Evolutionary conservation across 2,888 invertebrate species (phyloP), one percentile per base, ranked within the genome.

Genomic region (Hyposoter didymator): DNA sequence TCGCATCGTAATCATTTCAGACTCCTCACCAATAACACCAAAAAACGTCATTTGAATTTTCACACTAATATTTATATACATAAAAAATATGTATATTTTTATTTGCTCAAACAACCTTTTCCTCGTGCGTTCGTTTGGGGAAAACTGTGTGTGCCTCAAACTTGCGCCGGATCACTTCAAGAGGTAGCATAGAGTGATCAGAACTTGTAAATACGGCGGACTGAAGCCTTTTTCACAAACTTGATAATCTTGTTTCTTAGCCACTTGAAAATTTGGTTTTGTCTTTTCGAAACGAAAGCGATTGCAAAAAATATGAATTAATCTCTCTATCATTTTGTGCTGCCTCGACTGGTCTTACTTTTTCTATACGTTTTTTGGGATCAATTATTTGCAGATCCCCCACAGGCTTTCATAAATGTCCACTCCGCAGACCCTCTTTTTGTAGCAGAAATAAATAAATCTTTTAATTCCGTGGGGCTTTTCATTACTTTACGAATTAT

Each of bases 361-460:
- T 78, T 78, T 74, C 80, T 75, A 87, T 89, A 84, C 88, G 87
- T 90, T 91, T 76, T 90, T 91, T 89, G 92, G 93, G 93, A 93
- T 93, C 93, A 88, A 88, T 93, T 90, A 93, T 93, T 93, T 91
- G 90, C 88, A 90, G 93, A 93, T 93, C 93, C 93, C 91, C 83
- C 88, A 84, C 90, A 91, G 90, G 90, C 78, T 87, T 86, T 85
- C 87, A 52, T 64, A 66, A 75, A 73, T 80, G 47, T 28, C 70
- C 47, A 47, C 49, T 49, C 19, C 69, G 12, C 43, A 67, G 32
- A 66, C 72, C 55, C 14, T 59, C 69, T 35, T 6, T 8, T 89
- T 88, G 86, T 85, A 88, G 75, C 74, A 69, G 32, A 79, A 88
- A 82, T 84, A 85, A 90, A 89, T 88, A 88, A 87, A 88, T 87